These are phyloP conservation scores for Ashinkailepas kermadecensis DNA, from an alignment of 2,888 invertebrate species.

Conservation along the genomic window DNA sequence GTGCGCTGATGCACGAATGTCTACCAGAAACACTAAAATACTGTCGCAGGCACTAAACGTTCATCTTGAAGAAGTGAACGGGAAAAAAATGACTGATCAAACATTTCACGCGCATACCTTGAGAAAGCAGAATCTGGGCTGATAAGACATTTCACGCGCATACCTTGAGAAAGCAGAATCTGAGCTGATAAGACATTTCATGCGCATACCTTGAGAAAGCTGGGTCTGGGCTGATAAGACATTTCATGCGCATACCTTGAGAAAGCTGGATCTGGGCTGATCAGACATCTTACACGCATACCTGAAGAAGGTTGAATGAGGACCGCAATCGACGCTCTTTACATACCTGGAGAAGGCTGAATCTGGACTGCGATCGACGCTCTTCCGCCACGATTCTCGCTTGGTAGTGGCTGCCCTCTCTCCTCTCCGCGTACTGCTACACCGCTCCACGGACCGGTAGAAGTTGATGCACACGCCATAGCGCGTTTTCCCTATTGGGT, in stretches of 20 bases:
- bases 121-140: too few species aligned
- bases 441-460: constrained; percentile 80
- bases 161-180: too few species aligned
- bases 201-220: too few species aligned
- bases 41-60: too few species aligned
- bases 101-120: too few species aligned
- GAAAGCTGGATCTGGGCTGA: neutral
- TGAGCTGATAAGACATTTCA: too few species aligned
- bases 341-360: constrained; percentile 86
- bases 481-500: constrained; percentile 52
- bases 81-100: too few species aligned
- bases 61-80: too few species aligned
- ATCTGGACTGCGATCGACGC: constrained; percentile 84
- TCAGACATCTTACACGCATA: neutral
- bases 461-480: constrained; percentile 99
- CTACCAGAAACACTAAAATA: too few species aligned
- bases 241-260: neutral
- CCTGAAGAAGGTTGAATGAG: neutral
- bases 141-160: too few species aligned
- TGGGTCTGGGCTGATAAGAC: too few species aligned
- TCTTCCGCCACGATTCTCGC: constrained; percentile 82
- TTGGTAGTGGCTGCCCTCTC: constrained; percentile 27
- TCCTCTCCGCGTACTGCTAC: constrained; percentile 16
- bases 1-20: too few species aligned
- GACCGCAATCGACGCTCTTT: neutral